These are phyloP conservation scores for Pungitius pungitius DNA, from an alignment of 2,113 vertebrate genomes.

Conservation along the genomic window DNA sequence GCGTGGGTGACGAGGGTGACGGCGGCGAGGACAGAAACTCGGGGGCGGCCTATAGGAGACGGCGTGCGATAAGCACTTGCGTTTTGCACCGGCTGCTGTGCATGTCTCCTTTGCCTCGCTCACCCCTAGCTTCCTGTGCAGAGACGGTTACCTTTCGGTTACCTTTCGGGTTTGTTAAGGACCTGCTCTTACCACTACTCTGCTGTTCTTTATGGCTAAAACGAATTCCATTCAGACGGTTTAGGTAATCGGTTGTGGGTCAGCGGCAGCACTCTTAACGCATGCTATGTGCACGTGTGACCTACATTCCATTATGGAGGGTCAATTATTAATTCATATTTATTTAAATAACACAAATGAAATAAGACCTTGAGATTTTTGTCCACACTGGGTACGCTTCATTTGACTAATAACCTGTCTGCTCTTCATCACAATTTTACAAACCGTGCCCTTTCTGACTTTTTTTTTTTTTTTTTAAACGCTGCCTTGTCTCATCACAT, in stretches of 20 bases:
- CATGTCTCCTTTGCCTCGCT: not conserved
- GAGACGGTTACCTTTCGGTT: too few species aligned
- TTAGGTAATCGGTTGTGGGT: not conserved
- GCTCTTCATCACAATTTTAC: not conserved
- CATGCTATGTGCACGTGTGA: too few species aligned
- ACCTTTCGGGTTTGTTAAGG: too few species aligned
- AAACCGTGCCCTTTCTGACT: not conserved
- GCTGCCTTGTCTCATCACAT: not conserved
- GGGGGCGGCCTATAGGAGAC: not conserved
- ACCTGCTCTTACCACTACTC: not conserved
- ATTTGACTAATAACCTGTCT: not conserved
- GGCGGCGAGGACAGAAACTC: not conserved
- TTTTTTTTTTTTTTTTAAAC: not conserved
- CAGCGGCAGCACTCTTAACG: not conserved
- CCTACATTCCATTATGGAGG: not conserved
- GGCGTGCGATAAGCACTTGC: conserved; percentile 4
- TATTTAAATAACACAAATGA: not conserved
- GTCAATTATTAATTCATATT: not conserved
- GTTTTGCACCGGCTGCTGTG: conserved; percentile 8
- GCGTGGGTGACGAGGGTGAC: not conserved
- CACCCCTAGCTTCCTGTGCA: too few species aligned
- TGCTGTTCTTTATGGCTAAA: not conserved
- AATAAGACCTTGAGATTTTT: not conserved
- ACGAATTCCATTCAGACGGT: not conserved
- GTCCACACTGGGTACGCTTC: not conserved